Base-by-base conservation (phyloP, 2,797 vertebrate genomes). In the Fringilla coelebs region DNA sequence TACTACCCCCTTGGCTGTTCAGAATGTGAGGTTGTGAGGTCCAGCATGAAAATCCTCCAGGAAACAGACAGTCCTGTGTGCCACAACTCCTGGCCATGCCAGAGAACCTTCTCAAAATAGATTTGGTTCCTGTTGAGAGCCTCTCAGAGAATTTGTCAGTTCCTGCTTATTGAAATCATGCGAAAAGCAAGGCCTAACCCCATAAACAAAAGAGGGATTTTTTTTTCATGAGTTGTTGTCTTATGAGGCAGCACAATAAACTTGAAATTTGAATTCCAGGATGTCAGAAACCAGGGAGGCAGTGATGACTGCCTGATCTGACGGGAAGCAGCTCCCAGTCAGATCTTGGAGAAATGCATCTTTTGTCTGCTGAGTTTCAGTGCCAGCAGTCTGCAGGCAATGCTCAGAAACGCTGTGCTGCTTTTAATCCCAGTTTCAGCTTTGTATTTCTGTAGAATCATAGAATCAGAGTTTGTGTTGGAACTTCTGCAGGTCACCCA, bases 251-350 rank as follows among this genome's bases (percentile, higher is more conserved):
- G 25, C 10, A 34, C 18, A 58, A 63, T 79, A 80, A 90, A 89
- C 78, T 58, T 89, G 40, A 74, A 80, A 28, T 87, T 71, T 67
- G 63, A 73, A 73, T 66, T 91, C 61, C 75, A 92, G 41, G 38
- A 29, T 76, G 34, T 40, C 61, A 90, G 82, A 83, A 74, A 85
- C 21, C 11, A 9, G 46, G 65, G 48, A 82, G 72, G 22, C 22
- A 32, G 25, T 0, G 18, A 66, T 28, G 41, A 45, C 5, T 65
- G 3, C 28, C 25, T 6, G 0, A n/a, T 52, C 46, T 0, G 1
- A 77, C 87, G 25, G 34, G 32, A 80, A 93, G 63, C 28, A 77
- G 38, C 51, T 75, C 88, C 62, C 67, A 82, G 11, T 26, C 71
- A 66, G 52, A 60, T 28, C 22, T 26, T 40, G n/a, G 55, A 85